phyloP scores from a whole-genome alignment of 2,113 vertebrate genomes.

The Leucosticte australis region DNA sequence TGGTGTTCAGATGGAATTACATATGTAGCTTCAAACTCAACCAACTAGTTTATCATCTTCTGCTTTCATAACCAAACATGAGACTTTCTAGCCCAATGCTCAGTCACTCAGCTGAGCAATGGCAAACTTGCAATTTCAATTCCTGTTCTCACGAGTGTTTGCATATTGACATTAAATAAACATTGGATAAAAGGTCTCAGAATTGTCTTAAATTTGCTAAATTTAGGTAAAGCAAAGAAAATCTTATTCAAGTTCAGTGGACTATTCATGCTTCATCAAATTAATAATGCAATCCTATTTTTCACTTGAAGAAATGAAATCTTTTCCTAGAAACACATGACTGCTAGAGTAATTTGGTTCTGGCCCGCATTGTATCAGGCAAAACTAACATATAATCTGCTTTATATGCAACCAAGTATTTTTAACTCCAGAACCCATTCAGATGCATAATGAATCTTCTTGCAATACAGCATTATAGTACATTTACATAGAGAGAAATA shows the following conservation, averaged over 20 bases:
- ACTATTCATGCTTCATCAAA: not conserved
- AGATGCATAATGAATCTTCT: not conserved
- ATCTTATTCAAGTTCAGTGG: not conserved
- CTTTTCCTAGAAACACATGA: not conserved
- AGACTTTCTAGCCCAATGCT: not conserved
- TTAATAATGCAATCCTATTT: not conserved
- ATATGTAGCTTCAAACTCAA: not conserved
- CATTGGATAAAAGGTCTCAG: not conserved
- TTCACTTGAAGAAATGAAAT: not conserved
- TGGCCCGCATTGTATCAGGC: not conserved
- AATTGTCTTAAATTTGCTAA: not conserved
- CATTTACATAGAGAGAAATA: not conserved
- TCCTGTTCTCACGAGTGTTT: not conserved
- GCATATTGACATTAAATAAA: not conserved
- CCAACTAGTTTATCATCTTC: not conserved
- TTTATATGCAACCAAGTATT: not conserved
- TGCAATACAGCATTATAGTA: not conserved
- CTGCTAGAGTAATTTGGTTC: not conserved
- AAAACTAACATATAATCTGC: not conserved
- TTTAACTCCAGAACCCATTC: not conserved
- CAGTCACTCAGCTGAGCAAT: fast-evolving
- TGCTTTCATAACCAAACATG: not conserved
- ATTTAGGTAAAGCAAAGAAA: not conserved
- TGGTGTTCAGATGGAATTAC: not conserved
- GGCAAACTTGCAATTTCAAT: not conserved